Evolutionary conservation across 2,888 invertebrate genomes (phyloP).

Genomic region (Drosophila setosimentum): DNA sequence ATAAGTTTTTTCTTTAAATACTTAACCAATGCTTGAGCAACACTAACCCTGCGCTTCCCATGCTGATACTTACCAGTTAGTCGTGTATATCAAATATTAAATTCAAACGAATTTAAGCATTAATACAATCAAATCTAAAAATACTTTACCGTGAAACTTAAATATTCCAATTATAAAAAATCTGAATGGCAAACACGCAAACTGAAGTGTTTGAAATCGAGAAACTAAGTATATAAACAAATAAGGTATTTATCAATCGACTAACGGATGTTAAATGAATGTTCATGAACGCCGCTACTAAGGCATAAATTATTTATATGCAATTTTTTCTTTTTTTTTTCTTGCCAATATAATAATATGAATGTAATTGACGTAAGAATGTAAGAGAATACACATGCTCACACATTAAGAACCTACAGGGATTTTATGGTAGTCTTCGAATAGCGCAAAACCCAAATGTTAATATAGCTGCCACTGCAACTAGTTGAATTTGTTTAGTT

Average conservation of each 20-base stretch:
- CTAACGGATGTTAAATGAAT: conserved; percentile 31
- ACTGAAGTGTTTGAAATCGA: conserved; percentile 8
- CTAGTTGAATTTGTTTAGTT: conserved; percentile 72
- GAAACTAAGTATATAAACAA: conserved; percentile 10
- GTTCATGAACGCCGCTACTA: conserved; percentile 25
- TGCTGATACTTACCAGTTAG: conserved; percentile 65
- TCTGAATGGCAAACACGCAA: conserved; percentile 7
- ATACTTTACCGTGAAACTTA: conserved; percentile 47
- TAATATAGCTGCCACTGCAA: conserved; percentile 47
- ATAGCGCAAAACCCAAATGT: conserved; percentile 55
- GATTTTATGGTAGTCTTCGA: conserved; percentile 83
- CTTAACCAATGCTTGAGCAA: conserved; percentile 40
- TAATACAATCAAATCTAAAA: conserved; percentile 70
- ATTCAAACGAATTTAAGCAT: conserved; percentile 78
- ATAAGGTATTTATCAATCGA: conserved; percentile 14
- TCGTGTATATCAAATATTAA: conserved; percentile 70
- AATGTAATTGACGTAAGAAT: conserved; percentile 20
- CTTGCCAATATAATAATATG: conserved; percentile 16
- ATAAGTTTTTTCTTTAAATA: conserved; percentile 23
- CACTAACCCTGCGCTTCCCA: conserved; percentile 64
- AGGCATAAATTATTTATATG: conserved; percentile 47
- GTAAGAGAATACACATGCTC: conserved; percentile 25
- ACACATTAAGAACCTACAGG: conserved; percentile 81
- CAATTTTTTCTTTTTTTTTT: conserved; percentile 4
- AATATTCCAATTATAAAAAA: conserved; percentile 38